Base-by-base conservation (phyloP, 2,113 vertebrate genomes). In the Scomber colias region DNA sequence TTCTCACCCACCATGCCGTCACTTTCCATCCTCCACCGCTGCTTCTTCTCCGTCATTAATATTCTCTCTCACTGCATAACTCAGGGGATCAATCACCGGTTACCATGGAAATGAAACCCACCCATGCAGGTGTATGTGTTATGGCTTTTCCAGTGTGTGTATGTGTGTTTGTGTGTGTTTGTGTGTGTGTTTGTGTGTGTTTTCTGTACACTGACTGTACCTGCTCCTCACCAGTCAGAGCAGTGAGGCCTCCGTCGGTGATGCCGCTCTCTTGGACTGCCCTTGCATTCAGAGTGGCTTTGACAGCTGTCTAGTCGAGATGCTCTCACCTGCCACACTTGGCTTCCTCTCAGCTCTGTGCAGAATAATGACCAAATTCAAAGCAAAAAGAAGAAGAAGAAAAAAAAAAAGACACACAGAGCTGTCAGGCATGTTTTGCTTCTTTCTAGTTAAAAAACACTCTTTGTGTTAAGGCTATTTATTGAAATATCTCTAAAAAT, bases 71-170 rank as follows among this genome's bases (percentile, higher is more conserved):
- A 2, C 77, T 69, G 70, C 85, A 88, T 88, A 92, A 91, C 90
- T 86, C 82, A 16, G 83, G 83, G 89, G 90, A 94, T 94, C 93
- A 92, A 86, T 94, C 91, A 87, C 60, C 16, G 81, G 94, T 95
- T 94, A 31, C 93, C 91, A 93, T 91, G 86, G 90, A 69, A 64
- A 92, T 79, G 50, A 81, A 88, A 83, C 82, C 89, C 89, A 81
- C 87, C 82, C 86, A 60, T 79, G 84, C 87, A 85, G 81, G 89
- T 82, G 64, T 60, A 16, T 54, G 79, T 50, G 71, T 45, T 11
- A 11, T 21, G 69, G 53, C 68, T 66, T 59, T 14, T 30, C 16
- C 31, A 31, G 5, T 3, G 24, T 64, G 69, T 79, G 60, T 66
- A 57, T 71, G 64, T 27, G 48, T 24, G 21, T 30, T 16, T 51